Evolutionary conservation across 2,113 vertebrate species (phyloP), one percentile per base, ranked within the genome.

Genomic region (Tyto alba): DNA sequence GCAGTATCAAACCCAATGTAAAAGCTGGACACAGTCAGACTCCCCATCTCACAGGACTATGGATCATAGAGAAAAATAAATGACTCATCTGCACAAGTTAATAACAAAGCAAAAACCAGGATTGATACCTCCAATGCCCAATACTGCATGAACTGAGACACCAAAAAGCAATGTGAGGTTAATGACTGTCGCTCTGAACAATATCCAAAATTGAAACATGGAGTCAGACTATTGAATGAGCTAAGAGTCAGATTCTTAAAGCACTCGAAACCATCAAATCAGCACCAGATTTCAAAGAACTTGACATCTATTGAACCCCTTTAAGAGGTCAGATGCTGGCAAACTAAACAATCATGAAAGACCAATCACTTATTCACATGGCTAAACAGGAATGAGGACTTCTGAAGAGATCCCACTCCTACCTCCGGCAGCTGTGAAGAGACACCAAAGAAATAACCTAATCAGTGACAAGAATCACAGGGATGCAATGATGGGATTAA

Each of bases 191-290:
- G 48, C 66, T 84, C 80, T 81, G 84, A 94, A 60, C 77, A 60
- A 72, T 6, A 76, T 69, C 81, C 74, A 88, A 68, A 89, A 67
- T 3, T 87, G 84, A 74, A 63, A 63, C 32, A 11, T 32, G 57
- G 89, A 95, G 91, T 89, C 93, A 94, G 91, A 95, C 95, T 90
- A 93, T 50, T 86, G 83, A 96, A 53, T 88, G 72, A 93, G 43
- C 57, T 43, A 29, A 16, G n/a, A 90, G 69, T 40, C 40, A 32
- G 18, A 16, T 86, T 78, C 84, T 72, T 63, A 86, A 87, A 90
- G 62, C 82, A 90, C 78, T 91, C 56, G 78, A 92, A 91, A 4
- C n/a, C 43, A 88, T 56, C 82, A 82, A 76, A 92, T 71, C 63
- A 77, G 95, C 71, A 79, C 52, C 26, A 64, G 74, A 77, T 89